These are phyloP conservation scores for Grammomys dolichurus DNA, from an alignment of 2,113 vertebrate species.

Conservation along the genomic window DNA sequence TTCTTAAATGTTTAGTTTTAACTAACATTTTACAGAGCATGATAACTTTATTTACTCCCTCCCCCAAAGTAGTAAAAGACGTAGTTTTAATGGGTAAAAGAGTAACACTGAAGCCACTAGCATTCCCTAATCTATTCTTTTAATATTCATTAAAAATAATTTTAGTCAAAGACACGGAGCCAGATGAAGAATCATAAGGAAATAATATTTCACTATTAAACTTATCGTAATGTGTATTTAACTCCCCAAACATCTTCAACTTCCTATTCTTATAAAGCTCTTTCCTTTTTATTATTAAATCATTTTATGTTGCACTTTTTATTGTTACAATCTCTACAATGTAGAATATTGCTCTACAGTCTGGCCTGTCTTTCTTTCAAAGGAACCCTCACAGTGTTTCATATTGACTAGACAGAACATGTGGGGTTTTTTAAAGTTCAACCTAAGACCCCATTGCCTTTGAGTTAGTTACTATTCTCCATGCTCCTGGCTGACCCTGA, in stretches of 20 bases:
- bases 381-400: constrained; percentile 62
- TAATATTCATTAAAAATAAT: background rate
- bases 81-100: constrained; percentile 34
- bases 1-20: constrained; percentile 27
- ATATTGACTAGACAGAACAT: constrained; percentile 77
- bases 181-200: background rate
- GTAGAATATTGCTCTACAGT: constrained; percentile 50
- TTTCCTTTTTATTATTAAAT: constrained; percentile 62
- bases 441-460: constrained; percentile 58
- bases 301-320: constrained; percentile 54
- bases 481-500: constrained; percentile 72
- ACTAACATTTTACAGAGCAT: constrained; percentile 47
- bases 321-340: constrained; percentile 47
- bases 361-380: constrained; percentile 61
- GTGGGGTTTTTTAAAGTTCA: constrained; percentile 69
- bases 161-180: background rate
- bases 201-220: constrained; percentile 35
- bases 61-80: background rate
- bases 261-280: constrained; percentile 56
- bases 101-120: background rate
- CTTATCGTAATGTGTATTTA: constrained; percentile 20
- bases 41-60: background rate
- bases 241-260: background rate
- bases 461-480: constrained; percentile 75
- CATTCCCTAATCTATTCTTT: background rate